Evolutionary conservation across 2,113 vertebrate species (phyloP), one percentile per base, ranked within the genome.

Genomic region (Chaetodon auriga): DNA sequence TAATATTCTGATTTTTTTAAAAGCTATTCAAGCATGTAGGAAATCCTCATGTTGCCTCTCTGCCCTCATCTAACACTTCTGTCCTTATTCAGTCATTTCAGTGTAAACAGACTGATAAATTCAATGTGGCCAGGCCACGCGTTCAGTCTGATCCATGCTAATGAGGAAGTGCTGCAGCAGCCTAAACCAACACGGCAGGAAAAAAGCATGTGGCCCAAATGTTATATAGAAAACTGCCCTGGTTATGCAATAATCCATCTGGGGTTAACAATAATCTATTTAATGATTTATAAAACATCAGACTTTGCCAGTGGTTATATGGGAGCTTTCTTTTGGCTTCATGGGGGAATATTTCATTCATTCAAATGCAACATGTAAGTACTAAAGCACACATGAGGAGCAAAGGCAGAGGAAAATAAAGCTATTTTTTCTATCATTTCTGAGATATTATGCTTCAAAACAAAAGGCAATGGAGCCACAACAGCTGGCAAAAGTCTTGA

Each of bases 201-300:
- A 71, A 64, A 16, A 45, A 45, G 12, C 49, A 78, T 38, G 57
- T 43, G 61, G 23, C 7, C 57, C 19, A 38, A 46, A 62, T 48
- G 25, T 53, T 66, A 51, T 12, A 10, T 6, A 16, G 54, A 0
- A 65, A 55, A 45, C 14, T 30, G 45, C 60, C 54, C 35, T 6
- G 36, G 7, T 87, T 76, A 61, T 10, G 66, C 79, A 84, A 65
- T n/a, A 71, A 81, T 61, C 46, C 63, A 0, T 0, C 16, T 54
- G 11, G 1, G 35, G 25, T 71, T 63, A 41, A 35, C 43, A 66
- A 18, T 36, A 10, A 73, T 68, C 68, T 5, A 46, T 69, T 54
- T 41, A 66, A 65, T 81, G 4, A 79, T 41, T 45, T 35, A 68
- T 38, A 49, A 79, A 19, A 65, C 9, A 45, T 68, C 11, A 76